Conservation (phyloP, 2,797 vertebrate genomes). For the Notamacropus eugenii region DNA sequence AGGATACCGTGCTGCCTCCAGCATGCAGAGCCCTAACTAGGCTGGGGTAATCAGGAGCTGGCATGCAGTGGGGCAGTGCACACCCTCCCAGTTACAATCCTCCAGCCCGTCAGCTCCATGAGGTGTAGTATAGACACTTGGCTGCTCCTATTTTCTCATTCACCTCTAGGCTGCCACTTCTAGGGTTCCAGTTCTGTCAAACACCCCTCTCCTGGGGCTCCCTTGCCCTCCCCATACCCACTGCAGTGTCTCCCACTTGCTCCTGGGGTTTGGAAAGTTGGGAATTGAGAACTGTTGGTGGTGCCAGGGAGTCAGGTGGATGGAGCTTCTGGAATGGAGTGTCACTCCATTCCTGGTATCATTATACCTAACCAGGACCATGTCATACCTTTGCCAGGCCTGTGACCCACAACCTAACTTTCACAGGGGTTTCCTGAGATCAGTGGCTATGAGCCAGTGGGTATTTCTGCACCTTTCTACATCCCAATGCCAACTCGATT, state of each 20-base stretch:
- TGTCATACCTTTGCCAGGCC: not conserved
- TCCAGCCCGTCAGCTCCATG: not conserved
- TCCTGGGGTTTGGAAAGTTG: not conserved
- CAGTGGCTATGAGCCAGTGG: not conserved
- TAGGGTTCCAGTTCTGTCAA: not conserved
- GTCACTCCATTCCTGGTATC: not conserved
- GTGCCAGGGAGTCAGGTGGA: not conserved
- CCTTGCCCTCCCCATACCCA: not conserved
- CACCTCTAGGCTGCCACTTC: not conserved
- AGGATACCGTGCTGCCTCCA: not conserved
- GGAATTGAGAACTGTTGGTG: not conserved
- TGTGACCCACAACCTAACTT: not conserved
- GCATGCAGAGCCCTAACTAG: too few species aligned
- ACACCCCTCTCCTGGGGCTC: not conserved
- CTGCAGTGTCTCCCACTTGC: not conserved
- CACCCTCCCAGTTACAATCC: not conserved
- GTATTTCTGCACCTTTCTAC: not conserved
- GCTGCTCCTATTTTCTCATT: not conserved
- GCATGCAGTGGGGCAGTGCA: not conserved
- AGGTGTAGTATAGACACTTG: not conserved
- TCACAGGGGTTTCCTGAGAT: not conserved
- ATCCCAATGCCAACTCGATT: not conserved
- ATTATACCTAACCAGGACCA: not conserved
- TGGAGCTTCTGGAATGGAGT: not conserved
- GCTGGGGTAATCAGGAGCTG: not conserved